Base-by-base conservation (phyloP, 2,888 invertebrate species). In the Ichneumon xanthorius region DNA sequence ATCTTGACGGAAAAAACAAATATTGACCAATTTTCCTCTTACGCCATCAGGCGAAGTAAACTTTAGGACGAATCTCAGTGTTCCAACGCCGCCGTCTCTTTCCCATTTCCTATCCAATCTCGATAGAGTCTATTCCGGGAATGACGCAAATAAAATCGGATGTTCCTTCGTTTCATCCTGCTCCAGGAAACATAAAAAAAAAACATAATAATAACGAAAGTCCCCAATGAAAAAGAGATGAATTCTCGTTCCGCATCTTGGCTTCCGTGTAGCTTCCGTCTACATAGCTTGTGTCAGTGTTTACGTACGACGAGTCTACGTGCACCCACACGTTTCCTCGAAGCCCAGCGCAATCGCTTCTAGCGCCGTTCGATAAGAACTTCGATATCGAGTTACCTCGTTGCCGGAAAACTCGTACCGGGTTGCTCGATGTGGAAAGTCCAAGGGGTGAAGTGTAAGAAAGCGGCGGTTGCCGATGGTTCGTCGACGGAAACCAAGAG, bases 361-460 rank as follows among this genome's bases (percentile, higher is more conserved):
- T 19, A 58, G 50, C 19, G 50, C 61, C 61, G 65, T 82, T 84
- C 63, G 76, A 84, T 80, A 76, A 72, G 71, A 84, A 80, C 48
- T 80, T 84, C 67, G 76, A 80, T 84, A 84, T 84, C 65, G 80
- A 80, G 70, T 84, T 80, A 80, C 76, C 63, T 63, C 65, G 45
- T 48, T 48, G 50, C n/a, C 63, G 71, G 68, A 71, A 68, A 40
- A 50, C 45, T 48, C n/a, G 53, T 67, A 26, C 2, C 58, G 22
- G 45, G 22, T 2, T 26, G 16, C 40, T 26, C 7, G 30, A 48
- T 33, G 67, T 7, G 48, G 45, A 65, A n/a, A 19, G 58, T 45
- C 53, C n/a, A 19, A 14, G 53, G 45, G 67, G 55, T 33, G 37
- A 50, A 86, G 86, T 85, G 85, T 78, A 79, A 78, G 67, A 79